Evolutionary conservation across 2,113 vertebrate genomes (phyloP).

Genomic region (Cynopterus brachyotis): DNA sequence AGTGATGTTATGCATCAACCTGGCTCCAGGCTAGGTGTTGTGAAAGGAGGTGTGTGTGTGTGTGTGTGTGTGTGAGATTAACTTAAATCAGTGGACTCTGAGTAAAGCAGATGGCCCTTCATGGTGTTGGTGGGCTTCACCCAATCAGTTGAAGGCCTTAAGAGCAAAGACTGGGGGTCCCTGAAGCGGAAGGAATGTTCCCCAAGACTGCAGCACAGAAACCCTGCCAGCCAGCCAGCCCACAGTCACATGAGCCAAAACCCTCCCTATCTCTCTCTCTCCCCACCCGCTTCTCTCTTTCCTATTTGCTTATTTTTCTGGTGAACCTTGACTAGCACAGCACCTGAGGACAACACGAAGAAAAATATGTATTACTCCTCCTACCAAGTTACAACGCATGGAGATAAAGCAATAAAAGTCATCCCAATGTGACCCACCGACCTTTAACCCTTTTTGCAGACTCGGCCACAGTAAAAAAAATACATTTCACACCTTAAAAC

Average conservation of each 20-base stretch:
- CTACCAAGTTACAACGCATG: not conserved
- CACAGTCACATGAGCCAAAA: not conserved
- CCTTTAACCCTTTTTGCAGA: not conserved
- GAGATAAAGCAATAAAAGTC: not conserved
- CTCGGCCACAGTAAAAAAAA: accelerated
- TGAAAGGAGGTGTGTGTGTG: not conserved
- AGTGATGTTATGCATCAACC: accelerated
- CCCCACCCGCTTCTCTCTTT: not conserved
- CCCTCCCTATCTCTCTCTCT: too few relatives aligned
- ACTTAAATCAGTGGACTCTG: accelerated
- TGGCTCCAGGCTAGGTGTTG: not conserved
- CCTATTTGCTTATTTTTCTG: too few relatives aligned
- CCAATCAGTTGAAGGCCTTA: not conserved
- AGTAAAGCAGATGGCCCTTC: not conserved
- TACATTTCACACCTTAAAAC: not conserved
- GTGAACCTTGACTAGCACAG: not conserved
- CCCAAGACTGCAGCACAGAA: accelerated
- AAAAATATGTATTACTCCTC: not conserved
- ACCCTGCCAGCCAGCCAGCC: not conserved
- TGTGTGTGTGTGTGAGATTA: too few relatives aligned
- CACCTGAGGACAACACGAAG: not conserved
- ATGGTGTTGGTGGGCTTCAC: not conserved
- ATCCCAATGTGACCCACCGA: not conserved
- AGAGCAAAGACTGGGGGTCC: not conserved
- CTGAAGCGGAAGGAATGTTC: accelerated